Conservation (phyloP, 1,140 invertebrate genomes). For the Caenorhabditis remanei region DNA sequence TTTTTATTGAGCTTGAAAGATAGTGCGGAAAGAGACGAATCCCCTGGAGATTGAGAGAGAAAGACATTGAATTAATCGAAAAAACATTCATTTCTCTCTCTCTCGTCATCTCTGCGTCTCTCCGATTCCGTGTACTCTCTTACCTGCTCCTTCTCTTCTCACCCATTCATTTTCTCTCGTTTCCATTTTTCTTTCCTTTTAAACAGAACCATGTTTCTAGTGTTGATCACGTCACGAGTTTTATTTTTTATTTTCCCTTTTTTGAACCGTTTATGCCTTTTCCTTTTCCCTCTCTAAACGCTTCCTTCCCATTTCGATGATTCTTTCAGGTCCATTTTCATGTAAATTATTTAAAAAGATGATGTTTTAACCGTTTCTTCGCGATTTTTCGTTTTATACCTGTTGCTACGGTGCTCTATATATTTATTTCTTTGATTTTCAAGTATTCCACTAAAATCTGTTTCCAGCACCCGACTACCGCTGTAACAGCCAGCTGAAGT, state of each 20-base stretch:
- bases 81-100: too few species aligned
- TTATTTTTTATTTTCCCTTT: not conserved
- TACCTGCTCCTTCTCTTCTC: not conserved
- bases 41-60: too few species aligned
- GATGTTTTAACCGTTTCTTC: not conserved
- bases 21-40: too few species aligned
- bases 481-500: not conserved
- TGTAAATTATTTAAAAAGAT: not conserved
- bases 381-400: not conserved
- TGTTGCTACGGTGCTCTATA: too few species aligned
- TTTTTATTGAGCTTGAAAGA: not conserved
- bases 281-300: not conserved
- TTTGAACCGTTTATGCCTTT: not conserved
- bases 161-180: not conserved
- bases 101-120: too few species aligned
- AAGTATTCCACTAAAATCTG: too few species aligned
- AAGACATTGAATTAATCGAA: too few species aligned
- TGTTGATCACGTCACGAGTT: not conserved
- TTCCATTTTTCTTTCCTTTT: not conserved
- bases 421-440: too few species aligned
- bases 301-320: not conserved
- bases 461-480: too few species aligned
- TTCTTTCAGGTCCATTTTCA: not conserved
- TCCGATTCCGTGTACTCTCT: too few species aligned
- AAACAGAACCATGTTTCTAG: not conserved